Evolutionary conservation across 2,113 vertebrate species (phyloP).

Genomic region (Scolopax mira): DNA sequence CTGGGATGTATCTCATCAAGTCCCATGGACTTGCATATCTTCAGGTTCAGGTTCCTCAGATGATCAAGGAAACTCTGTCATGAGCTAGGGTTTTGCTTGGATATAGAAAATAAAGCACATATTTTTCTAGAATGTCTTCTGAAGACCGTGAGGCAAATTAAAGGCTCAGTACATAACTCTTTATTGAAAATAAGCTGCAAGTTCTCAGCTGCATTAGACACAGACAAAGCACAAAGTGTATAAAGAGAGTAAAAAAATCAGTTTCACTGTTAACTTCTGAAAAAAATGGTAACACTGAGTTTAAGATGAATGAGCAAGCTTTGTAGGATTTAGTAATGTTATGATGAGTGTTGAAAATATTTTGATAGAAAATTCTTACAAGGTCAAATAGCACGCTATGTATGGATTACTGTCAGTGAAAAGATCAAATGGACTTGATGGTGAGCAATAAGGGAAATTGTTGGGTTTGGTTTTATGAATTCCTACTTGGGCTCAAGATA

Average conservation of each 20-base stretch:
- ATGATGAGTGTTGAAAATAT: not conserved
- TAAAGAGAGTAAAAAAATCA: not conserved
- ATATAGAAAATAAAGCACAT: not conserved
- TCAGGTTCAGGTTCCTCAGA: no score
- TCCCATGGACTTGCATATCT: no score
- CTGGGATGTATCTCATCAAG: no score
- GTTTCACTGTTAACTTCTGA: not conserved
- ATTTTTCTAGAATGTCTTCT: not conserved
- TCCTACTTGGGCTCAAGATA: not conserved
- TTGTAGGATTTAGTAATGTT: not conserved
- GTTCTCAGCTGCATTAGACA: not conserved
- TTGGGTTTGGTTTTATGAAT: not conserved
- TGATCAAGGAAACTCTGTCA: not conserved
- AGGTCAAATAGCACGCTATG: not conserved
- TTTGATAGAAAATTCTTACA: not conserved
- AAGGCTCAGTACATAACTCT: not conserved
- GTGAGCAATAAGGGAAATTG: not conserved
- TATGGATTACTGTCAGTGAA: not conserved
- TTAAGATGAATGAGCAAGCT: not conserved
- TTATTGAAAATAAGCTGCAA: not conserved
- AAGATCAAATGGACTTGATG: not conserved
- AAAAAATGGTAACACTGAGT: not conserved
- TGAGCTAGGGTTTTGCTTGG: not conserved
- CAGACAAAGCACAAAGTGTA: no score
- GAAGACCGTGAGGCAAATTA: not conserved